Evolutionary conservation across 2,888 invertebrate species (phyloP), one percentile per base, ranked within the genome.

Genomic region (Timandra comae): DNA sequence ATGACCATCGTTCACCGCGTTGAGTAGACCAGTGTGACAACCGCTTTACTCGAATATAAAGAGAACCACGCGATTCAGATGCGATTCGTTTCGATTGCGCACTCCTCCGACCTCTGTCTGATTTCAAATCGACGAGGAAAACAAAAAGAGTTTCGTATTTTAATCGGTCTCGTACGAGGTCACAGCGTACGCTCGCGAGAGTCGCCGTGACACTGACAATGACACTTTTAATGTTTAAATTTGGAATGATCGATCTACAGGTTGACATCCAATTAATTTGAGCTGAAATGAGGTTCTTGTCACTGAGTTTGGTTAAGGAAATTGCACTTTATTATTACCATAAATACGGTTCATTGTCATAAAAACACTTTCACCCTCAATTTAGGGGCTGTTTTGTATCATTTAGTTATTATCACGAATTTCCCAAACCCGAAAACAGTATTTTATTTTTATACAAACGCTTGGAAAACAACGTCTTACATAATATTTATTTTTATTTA

Each of bases 51-150:
- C 34, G 37, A 32, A 26, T 36, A 38, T 30, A 38, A 34, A 36
- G 30, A 37, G 28, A 30, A 36, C 30, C 34, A n/a, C n/a, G 27
- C 33, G 26, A 16, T 28, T 28, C 29, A 33, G 40, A 46, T 36
- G 37, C 53, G 33, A 56, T 63, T 62, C 52, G 63, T 47, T 52
- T 38, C 54, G 60, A 63, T 70, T 69, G 64, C 63, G 58, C 52
- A 63, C 52, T 24, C 9, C 4, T 6, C 52, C 52, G 68, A 58
- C 70, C 69, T 67, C 56, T 45, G 49, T 38, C 44, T 49, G 66
- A 62, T 70, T 73, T 70, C 59, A 55, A 70, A 69, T 68, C 47
- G 56, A 57, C 50, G 53, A 68, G 64, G 69, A 69, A 70, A 72
- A 64, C 61, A 63, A 63, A 54, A 48, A 41, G 39, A 53, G 54